Evolutionary conservation across 2,888 invertebrate genomes (phyloP), one percentile per base, ranked within the genome.

Genomic region (Meandrusa payeni): DNA sequence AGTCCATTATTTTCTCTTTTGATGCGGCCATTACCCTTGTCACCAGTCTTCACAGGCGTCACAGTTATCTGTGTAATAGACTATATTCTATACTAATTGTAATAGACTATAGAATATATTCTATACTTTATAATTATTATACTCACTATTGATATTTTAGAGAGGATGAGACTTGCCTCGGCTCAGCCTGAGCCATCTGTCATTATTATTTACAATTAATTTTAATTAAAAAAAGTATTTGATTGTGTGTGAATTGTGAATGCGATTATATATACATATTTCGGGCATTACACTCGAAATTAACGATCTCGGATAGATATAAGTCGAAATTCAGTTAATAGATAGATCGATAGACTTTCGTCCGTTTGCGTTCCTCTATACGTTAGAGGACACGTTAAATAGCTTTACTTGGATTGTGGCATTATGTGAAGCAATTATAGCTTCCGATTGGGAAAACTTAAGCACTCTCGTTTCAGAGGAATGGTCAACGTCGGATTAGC

Each of bases 281-380:
- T 45, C 38, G 47, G 47, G 49, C 40, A 37, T 52, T 50, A 28
- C 10, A 48, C 46, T 49, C 49, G 42, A 46, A 47, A 46, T 43
- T 41, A 41, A 27, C 50, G 54, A 52, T 54, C 54, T 54, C 52
- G 13, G 29, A 36, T 45, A 44, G 38, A 43, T 24, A n/a, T 44
- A 39, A 39, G 39, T 23, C 2, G 17, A 39, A 39, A 17, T 39
- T 22, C 3, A 2, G 3, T 15, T 29, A 7, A 5, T 27, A 11
- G 12, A 27, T 13, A 6, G n/a, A 29, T 6, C 7, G 3, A 5
- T 5, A 3, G 11, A 5, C 28, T 22, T 23, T n/a, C 5, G 4
- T 36, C 13, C 3, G 29, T 36, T 42, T 36, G 29, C 42, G 34
- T 36, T 42, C 42, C 42, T 42, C 42, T 36, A 36, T 22, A 24